Evolutionary conservation across 1,140 invertebrate genomes (phyloP), one percentile per base, ranked within the genome.

Genomic region (Pristionchus pacificus): DNA sequence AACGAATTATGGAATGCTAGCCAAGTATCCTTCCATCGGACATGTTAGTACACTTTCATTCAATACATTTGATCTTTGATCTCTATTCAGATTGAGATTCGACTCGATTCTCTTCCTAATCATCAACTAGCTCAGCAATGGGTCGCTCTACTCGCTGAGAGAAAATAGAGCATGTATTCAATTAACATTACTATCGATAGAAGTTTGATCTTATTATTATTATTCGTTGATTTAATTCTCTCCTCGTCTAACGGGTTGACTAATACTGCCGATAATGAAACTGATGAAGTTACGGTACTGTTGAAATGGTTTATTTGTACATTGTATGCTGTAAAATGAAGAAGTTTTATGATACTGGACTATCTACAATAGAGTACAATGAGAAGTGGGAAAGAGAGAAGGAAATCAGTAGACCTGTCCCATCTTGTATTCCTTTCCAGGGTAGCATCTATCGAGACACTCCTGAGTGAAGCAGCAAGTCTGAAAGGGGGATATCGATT

Each of bases 1-100:
- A 59, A 70, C 69, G 25, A 80, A 77, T 64, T 79, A 83, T 67
- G 80, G 80, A 25, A 69, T 77, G 24, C 72, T 83, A 32, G 38
- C 75, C 3, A 79, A 71, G 33, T 57, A 70, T 57, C 78, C 80
- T n/a, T 62, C 74, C 0, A 59, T 82, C 2, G 80, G 80, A 74
- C 25, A 30, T 30, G 80, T 82, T 32, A 70, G 72, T 71, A 60
- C 60, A 72, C 1, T 25, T 13, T 3, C 27, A 27, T 57, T 6
- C 2, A 15, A 27, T 65, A 29, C 49, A 65, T 30, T 14, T 30
- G n/a, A 24, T 13, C 28, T 65, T 62, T 6, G 25, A 0, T 1
- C 14, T 19, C 14, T 60, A 60, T 60, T 65, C 60, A 73, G 71
- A 19, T 73, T 14, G 71, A 68, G 49, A 68, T 73, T 29, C 71